Evolutionary conservation across 2,888 invertebrate species (phyloP).

Genomic region (Zygogramma bicolorata): DNA sequence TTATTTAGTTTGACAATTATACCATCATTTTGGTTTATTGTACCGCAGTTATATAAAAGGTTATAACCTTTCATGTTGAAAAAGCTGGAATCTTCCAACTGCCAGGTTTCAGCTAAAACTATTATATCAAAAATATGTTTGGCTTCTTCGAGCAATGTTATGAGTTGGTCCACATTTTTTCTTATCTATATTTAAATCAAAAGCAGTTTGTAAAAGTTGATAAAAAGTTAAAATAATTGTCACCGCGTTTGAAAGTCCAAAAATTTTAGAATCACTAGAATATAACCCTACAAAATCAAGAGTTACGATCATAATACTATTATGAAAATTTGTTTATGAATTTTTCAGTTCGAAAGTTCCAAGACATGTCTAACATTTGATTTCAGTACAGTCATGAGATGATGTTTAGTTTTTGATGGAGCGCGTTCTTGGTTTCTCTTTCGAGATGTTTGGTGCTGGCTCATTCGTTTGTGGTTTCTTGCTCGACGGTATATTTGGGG

Average conservation of each 20-base stretch:
- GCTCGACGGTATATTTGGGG: no score
- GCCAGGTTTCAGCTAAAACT: slow-evolving; percentile 7
- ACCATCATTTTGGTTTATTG: neutral
- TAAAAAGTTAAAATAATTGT: no score
- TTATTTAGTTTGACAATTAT: neutral
- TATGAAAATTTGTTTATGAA: no score
- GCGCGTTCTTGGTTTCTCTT: no score
- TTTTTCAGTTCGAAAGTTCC: neutral
- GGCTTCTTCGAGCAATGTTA: neutral
- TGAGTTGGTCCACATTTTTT: neutral
- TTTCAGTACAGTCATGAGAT: neutral
- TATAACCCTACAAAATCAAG: no score
- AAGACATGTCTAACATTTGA: neutral
- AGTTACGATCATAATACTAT: no score
- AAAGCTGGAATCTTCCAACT: neutral
- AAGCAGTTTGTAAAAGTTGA: neutral
- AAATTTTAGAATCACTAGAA: no score
- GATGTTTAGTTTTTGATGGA: no score
- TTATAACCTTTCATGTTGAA: neutral
- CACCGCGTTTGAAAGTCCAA: no score
- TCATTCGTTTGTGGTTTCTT: no score
- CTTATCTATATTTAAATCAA: no score
- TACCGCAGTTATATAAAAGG: neutral
- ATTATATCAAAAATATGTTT: slow-evolving; percentile 5
- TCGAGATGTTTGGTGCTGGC: no score